phyloP scores from a whole-genome alignment of 2,113 vertebrate species.

The Progne subis region DNA sequence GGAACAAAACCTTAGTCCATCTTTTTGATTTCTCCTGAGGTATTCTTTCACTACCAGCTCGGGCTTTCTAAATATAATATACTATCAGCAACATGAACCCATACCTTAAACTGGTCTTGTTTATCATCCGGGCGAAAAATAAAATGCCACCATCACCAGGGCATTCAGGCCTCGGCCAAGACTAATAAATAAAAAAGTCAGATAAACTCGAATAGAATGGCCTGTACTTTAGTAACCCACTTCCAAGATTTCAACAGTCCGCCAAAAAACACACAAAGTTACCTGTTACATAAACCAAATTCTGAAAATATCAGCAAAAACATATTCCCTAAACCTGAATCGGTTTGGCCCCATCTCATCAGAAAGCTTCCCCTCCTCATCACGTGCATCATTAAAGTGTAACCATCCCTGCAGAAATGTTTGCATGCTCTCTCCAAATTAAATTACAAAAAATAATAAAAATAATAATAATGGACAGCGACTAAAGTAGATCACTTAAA shows the following conservation, averaged over 20 bases:
- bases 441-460: neutral
- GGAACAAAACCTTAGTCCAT: constrained; percentile 23
- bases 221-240: constrained; percentile 42
- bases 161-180: constrained; percentile 30
- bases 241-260: constrained; percentile 35
- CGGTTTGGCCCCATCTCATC: neutral
- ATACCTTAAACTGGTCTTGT: constrained; percentile 2
- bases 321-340: neutral
- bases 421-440: constrained; percentile 5
- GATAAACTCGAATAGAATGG: constrained; percentile 56
- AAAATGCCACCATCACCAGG: constrained; percentile 37
- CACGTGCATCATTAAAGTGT: constrained; percentile 21
- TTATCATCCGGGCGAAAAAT: neutral
- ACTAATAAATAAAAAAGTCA: constrained; percentile 60
- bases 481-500: constrained; percentile 57
- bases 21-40: constrained; percentile 10
- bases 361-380: constrained; percentile 12
- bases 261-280: constrained; percentile 11
- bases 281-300: constrained; percentile 52
- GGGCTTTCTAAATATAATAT: constrained; percentile 41
- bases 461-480: constrained; percentile 4
- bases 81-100: constrained; percentile 28
- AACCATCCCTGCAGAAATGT: constrained; percentile 38
- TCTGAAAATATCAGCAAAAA: constrained; percentile 45
- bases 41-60: constrained; percentile 24